These are phyloP conservation scores for Tipula helvola DNA, from an alignment of 2,888 invertebrate genomes.

Conservation along the genomic window DNA sequence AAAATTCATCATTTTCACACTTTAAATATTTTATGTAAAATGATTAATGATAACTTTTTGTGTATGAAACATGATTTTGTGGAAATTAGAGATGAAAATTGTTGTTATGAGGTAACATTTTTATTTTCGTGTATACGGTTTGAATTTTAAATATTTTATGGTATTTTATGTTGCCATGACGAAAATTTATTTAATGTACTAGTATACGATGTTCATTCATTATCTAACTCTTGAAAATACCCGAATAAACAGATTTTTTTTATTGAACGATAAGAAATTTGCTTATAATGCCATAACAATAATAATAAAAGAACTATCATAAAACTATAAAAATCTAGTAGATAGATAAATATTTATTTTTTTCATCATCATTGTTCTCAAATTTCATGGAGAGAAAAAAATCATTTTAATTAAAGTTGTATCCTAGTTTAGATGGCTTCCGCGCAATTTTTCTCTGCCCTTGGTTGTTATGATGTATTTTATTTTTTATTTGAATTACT, in stretches of 20 bases:
- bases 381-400: neutral
- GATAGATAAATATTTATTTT: neutral
- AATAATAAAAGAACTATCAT: conserved; percentile 6
- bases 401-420: conserved; percentile 8
- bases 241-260: neutral
- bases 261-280: neutral
- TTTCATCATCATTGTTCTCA: neutral
- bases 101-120: neutral
- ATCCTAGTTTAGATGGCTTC: neutral
- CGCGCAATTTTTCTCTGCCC: neutral
- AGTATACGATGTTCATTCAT: neutral
- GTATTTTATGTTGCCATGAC: neutral
- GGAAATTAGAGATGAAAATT: neutral
- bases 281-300: conserved; percentile 4
- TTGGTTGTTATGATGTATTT: neutral
- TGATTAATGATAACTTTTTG: neutral
- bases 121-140: neutral
- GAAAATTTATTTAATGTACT: neutral
- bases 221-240: neutral
- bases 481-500: neutral
- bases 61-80: neutral
- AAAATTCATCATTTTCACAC: neutral
- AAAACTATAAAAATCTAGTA: neutral
- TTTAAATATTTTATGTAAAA: neutral
- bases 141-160: neutral